Conservation (phyloP, 2,113 vertebrate species). For the Pongo pygmaeus region DNA sequence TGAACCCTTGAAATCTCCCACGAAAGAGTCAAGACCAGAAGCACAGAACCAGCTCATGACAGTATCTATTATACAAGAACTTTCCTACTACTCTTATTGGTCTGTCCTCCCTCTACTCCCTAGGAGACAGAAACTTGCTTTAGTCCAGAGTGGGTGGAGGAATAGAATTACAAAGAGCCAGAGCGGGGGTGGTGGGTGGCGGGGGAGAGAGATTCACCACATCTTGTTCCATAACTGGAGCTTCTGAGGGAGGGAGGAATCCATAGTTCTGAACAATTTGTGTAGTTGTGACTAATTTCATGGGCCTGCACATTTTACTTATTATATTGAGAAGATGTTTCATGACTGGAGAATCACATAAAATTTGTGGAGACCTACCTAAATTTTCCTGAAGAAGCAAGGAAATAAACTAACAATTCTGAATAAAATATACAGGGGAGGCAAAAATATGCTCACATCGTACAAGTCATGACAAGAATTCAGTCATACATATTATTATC, state of each 20-base stretch:
- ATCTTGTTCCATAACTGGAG: neutral
- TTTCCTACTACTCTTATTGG: neutral
- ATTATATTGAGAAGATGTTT: neutral
- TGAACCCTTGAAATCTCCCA: neutral
- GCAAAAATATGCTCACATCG: neutral
- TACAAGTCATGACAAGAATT: neutral
- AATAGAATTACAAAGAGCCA: neutral
- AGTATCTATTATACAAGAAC: neutral
- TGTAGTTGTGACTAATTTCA: neutral
- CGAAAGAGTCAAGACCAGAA: neutral
- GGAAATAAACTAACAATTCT: neutral
- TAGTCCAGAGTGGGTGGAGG: neutral
- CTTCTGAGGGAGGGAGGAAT: neutral
- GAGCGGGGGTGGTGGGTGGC: neutral
- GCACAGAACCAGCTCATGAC: neutral
- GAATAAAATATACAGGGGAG: neutral
- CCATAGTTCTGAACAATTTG: neutral
- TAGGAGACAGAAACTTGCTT: neutral
- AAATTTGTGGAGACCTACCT: neutral
- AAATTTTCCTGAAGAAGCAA: neutral
- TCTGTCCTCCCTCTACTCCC: neutral
- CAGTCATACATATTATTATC: neutral
- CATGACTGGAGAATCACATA: neutral
- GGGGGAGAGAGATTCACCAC: neutral
- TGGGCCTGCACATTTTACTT: neutral